Evolutionary conservation across 1,140 invertebrate species (phyloP), one percentile per base, ranked within the genome.

Genomic region (Pachyrhynchus sulphureomaculatus): DNA sequence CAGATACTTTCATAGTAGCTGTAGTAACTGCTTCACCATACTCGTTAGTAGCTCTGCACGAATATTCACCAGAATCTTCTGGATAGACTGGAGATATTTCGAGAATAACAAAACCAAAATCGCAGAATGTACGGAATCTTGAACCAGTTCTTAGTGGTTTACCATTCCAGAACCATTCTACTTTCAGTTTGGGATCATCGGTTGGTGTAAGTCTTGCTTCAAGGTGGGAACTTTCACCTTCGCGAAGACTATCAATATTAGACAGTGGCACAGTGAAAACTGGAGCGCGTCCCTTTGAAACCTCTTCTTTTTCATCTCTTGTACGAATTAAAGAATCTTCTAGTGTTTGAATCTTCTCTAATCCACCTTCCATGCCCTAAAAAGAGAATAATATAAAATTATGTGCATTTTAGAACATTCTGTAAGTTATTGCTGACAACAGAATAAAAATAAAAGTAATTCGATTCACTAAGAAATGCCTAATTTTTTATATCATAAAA

Each of bases 111-210:
- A 96, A 96, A 39, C 94, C 94, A 79, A 96, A 96, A 76, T 96
- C 93, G 73, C 92, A 92, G 86, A 96, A 96, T 42, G 91, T 95
- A 45, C 93, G 86, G 80, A 96, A 95, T 65, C 94, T 83, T 12
- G 93, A 93, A 47, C 91, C 93, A 32, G 92, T 91, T 77, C 87
- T 88, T 36, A 96, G 78, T 20, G 93, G 88, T 79, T 93, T 91
- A 49, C 92, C 92, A 77, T 96, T 95, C 88, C 91, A 93, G 80
- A 91, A 94, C 93, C 93, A 96, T 82, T 96, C 93, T 21, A 97
- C 91, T 80, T 92, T 95, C 61, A 98, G 83, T 73, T 91, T 93
- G 21, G 95, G 91, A 83, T 98, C 96, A 75, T 96, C 93, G 9
- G 91, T 91, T 13, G 95, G 96, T 32, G 87, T 92, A 12, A 98